phyloP scores from a whole-genome alignment of 92 coral and sea anemone species.

The Porites cylindrica region DNA sequence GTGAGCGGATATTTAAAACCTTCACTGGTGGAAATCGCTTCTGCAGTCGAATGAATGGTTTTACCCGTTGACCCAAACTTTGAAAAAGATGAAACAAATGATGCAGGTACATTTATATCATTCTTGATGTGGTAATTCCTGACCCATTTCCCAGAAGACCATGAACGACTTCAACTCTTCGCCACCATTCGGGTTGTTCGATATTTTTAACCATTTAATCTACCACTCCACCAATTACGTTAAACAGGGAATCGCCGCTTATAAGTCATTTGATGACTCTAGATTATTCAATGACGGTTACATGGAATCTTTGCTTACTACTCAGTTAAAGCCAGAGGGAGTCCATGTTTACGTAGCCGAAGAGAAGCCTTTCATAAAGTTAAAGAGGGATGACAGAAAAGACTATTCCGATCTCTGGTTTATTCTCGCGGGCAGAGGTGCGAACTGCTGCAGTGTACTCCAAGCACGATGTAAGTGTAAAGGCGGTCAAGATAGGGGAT shows the following conservation, averaged over 20 bases:
- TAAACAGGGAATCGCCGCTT: background rate
- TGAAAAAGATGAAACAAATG: slow-evolving; percentile 14
- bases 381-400: too few species aligned
- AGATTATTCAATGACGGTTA: too few species aligned
- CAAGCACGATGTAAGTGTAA: too few species aligned
- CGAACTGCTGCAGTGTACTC: too few species aligned
- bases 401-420: too few species aligned
- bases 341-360: slow-evolving; percentile 66
- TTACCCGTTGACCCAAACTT: slow-evolving; percentile 12
- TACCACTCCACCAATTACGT: background rate
- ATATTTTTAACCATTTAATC: background rate
- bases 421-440: too few species aligned
- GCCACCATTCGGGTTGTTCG: too few species aligned
- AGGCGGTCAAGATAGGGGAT: too few species aligned
- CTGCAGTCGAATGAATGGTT: slow-evolving; percentile 48
- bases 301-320: slow-evolving; percentile 44
- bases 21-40: background rate
- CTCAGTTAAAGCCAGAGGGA: slow-evolving; percentile 61
- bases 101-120: slow-evolving; percentile 8
- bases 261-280: too few species aligned
- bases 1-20: too few species aligned
- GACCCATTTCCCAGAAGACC: slow-evolving; percentile 4
- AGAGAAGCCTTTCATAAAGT: too few species aligned
- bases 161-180: background rate
- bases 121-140: too few species aligned